Evolutionary conservation across 30 jellyfish, hydroid and myxozoan genomes (phyloP).

Genomic region (Chrysaora quinquecirrha): DNA sequence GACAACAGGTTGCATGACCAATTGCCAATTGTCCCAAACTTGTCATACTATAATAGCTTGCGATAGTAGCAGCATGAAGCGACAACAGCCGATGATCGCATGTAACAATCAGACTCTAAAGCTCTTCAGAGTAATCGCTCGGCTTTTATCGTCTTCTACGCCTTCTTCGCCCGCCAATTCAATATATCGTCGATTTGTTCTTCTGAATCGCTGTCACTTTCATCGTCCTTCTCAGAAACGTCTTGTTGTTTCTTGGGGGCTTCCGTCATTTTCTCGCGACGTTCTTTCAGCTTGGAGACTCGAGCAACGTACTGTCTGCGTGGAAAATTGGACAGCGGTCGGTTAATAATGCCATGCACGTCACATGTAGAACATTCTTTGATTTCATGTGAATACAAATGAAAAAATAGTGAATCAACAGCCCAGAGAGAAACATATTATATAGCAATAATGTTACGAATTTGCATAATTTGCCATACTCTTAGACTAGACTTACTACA

Average conservation of each 20-base stretch:
- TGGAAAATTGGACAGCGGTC: neutral
- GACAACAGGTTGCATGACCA: no score
- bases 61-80: no score
- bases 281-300: neutral
- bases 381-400: neutral
- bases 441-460: no score
- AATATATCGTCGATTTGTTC: slow-evolving; percentile 75
- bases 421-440: no score
- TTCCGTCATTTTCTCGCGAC: neutral
- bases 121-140: no score
- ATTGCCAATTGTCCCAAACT: no score
- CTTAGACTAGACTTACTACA: no score
- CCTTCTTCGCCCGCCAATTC: slow-evolving; percentile 95
- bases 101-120: no score
- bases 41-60: no score
- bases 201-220: slow-evolving; percentile 38
- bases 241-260: neutral
- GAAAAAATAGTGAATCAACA: no score
- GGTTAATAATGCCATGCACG: neutral
- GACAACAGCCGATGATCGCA: no score
- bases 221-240: neutral
- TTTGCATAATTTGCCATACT: no score
- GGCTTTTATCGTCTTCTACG: slow-evolving; percentile 27
- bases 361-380: neutral
- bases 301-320: neutral